Percentiles rank a stretch among this genome's conserved stretches.
These are phyloP conservation scores for Phenacoccus solenopsis DNA, from an alignment of 1,140 invertebrate species.

Conservation along the genomic window DNA sequence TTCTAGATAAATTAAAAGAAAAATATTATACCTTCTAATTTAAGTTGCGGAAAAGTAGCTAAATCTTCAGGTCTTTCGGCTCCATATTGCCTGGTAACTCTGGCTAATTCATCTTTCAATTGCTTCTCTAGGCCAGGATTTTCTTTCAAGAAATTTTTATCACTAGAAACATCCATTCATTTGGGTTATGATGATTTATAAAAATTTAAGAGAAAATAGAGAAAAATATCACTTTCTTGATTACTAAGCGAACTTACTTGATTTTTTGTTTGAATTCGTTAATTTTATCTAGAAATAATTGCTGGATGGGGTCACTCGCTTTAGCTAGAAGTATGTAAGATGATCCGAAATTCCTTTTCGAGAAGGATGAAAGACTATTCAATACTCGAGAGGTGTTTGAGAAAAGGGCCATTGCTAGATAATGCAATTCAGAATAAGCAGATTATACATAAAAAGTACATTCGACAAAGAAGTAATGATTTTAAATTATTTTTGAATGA, in stretches of 20 bases:
- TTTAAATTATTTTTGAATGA: too few species aligned
- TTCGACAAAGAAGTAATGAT: too few species aligned
- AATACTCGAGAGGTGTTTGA: background rate
- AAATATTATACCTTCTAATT: constrained; percentile 26
- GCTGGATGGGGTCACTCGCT: constrained; percentile 77
- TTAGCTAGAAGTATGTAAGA: constrained; percentile 56
- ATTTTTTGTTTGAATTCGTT: constrained; percentile 71
- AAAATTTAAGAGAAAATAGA: too few species aligned
- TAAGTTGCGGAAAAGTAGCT: constrained; percentile 63
- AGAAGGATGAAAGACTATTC: background rate
- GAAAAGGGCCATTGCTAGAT: background rate
- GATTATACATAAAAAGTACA: too few species aligned
- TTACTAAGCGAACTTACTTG: too few species aligned
- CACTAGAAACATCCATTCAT: too few species aligned
- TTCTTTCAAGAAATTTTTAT: constrained; percentile 70
- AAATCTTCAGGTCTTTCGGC: constrained; percentile 63
- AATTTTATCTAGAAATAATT: constrained; percentile 85
- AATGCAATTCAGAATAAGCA: too few species aligned
- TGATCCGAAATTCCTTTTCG: constrained; percentile 47
- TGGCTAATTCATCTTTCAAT: constrained; percentile 60
- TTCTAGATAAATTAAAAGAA: background rate
- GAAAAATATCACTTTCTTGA: too few species aligned
- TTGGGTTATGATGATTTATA: too few species aligned
- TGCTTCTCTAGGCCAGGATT: constrained; percentile 60
- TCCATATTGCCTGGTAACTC: constrained; percentile 62